phyloP scores from a whole-genome alignment of 2,113 vertebrate species.

The Colinus virginianus region DNA sequence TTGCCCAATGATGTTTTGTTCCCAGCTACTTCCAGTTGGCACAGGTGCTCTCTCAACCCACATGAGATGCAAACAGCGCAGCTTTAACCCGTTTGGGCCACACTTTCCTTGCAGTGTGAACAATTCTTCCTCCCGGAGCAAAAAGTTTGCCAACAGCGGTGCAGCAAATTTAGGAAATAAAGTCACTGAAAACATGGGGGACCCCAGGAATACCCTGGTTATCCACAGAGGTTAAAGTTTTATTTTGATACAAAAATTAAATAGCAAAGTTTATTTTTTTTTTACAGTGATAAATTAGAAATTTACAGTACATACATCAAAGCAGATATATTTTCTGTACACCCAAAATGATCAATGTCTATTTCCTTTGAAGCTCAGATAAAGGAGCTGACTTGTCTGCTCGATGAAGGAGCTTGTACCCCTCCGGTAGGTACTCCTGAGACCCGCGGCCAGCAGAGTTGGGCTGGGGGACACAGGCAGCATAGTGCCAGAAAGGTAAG shows the following conservation, averaged over 20 bases:
- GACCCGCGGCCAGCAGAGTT: constrained; percentile 3
- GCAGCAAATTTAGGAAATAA: neutral
- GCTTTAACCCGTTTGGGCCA: neutral
- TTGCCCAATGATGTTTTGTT: neutral
- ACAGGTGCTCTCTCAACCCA: neutral
- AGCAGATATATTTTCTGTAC: constrained; percentile 79
- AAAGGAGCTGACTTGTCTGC: neutral
- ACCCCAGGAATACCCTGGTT: constrained; percentile 14
- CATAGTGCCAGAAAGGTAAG: neutral
- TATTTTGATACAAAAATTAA: constrained; percentile 90
- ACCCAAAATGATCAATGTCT: constrained; percentile 72
- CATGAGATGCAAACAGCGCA: neutral
- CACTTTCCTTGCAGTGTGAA: neutral
- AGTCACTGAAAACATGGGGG: neutral
- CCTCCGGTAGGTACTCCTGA: constrained; percentile 4
- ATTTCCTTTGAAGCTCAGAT: constrained; percentile 61
- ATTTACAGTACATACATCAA: constrained; percentile 86
- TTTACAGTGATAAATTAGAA: constrained; percentile 89
- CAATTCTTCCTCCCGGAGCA: neutral
- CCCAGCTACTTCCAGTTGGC: neutral
- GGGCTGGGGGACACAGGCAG: neutral
- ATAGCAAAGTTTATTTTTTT: constrained; percentile 79
- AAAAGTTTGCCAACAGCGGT: neutral
- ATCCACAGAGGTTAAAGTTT: constrained; percentile 75
- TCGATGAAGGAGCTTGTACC: constrained; percentile 60